These are phyloP conservation scores for Rhea americana DNA, from an alignment of 2,113 vertebrate genomes.

Conservation along the genomic window DNA sequence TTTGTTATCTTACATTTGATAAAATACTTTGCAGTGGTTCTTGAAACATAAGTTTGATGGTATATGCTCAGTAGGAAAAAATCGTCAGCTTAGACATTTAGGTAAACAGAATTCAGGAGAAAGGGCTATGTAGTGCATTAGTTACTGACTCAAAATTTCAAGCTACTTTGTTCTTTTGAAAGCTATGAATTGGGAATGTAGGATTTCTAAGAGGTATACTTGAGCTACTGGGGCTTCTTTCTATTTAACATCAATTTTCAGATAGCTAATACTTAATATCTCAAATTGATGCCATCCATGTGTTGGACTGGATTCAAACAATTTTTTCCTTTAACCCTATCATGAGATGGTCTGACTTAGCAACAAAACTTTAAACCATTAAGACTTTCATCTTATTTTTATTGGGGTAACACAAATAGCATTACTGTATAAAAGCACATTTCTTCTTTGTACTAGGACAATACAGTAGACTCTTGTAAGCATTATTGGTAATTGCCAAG, in stretches of 20 bases:
- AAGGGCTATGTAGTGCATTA: background rate
- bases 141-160: background rate
- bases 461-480: background rate
- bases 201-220: background rate
- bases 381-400: background rate
- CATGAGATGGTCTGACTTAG: background rate
- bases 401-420: background rate
- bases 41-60: background rate
- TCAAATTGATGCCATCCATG: background rate
- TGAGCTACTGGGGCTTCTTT: background rate
- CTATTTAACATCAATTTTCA: background rate
- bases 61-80: background rate
- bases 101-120: background rate
- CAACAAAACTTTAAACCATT: background rate
- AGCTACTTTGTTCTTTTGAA: background rate
- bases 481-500: background rate
- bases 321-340: background rate
- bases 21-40: background rate
- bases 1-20: background rate
- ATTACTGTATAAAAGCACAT: background rate
- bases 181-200: background rate
- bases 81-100: background rate
- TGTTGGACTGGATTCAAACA: background rate
- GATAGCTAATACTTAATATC: background rate
- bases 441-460: background rate